Base-by-base conservation (phyloP, 2,797 vertebrate genomes). In the Siniperca undulata region DNA sequence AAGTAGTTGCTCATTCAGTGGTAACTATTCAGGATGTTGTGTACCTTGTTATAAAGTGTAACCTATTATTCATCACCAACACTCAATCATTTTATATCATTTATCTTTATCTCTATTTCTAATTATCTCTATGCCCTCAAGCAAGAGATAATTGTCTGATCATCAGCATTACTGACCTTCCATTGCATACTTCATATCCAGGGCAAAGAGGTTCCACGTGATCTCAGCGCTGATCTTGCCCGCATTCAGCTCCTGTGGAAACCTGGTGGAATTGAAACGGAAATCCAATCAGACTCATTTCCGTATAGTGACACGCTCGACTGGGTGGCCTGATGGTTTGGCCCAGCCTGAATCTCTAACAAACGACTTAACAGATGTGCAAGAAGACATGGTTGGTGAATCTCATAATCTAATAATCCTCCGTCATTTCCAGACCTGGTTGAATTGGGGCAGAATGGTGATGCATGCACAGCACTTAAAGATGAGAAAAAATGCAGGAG, bases 101-200 rank as follows among this genome's bases (percentile, higher is more conserved):
- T 78, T 75, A 50, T 77, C 67, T 42, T 36, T 20, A 73, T 38
- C 50, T 53, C 30, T 30, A 30, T 30, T 30, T 30, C 30, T 3
- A 30, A 30, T 30, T 30, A 30, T 30, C 30, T 30, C 30, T 30
- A 30, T 30, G 30, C 59, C 64, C 4, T 42, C 3, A 56, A 56
- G 65, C 82, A 72, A 58, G 36, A 50, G 42, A 77, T 38, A n/a
- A 59, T 6, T 50, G 66, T 73, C n/a, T 70, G 70, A 81, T 44
- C 36, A 48, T 71, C 16, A 67, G 58, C 77, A 20, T 61, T 67
- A 93, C 95, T 97, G 94, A 99, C 99, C 99, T 97, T 99, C 99
- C 94, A 99, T 95, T 65, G 99, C 98, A 75, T 99, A 99, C 91
- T 99, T 99, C 97, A 99, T 98, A 86, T 99, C 99, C 88, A 95